phyloP scores from a whole-genome alignment of 2,888 invertebrate genomes.

The Xylocampa areola region DNA sequence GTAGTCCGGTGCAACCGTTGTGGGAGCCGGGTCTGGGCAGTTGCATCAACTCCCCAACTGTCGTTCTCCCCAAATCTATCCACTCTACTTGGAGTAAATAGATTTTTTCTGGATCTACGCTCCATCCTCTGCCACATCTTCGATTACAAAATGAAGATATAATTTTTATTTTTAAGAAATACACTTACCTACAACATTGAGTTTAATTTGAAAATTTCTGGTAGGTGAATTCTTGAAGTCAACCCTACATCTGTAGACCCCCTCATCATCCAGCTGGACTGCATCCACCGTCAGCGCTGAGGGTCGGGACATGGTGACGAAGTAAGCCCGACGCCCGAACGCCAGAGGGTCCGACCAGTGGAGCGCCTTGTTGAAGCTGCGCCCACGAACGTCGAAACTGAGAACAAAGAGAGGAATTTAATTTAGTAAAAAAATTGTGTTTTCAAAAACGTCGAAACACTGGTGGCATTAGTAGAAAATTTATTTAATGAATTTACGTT shows the following conservation, averaged over 20 bases:
- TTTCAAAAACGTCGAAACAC: too few species aligned
- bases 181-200: conserved; percentile 96
- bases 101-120: too few species aligned
- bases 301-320: conserved; percentile 94
- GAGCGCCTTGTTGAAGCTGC: conserved; percentile 94
- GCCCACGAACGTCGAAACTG: conserved; percentile 96
- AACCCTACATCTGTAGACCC: conserved; percentile 95
- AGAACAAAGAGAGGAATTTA: conserved; percentile 33
- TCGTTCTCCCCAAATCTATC: too few species aligned
- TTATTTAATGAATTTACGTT: too few species aligned
- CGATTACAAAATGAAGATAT: too few species aligned
- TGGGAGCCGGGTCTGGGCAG: too few species aligned
- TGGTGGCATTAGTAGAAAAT: too few species aligned
- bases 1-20: too few species aligned
- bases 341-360: conserved; percentile 95
- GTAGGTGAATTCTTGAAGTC: conserved; percentile 97
- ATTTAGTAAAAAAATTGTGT: background rate
- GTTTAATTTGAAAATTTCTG: conserved; percentile 95
- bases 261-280: conserved; percentile 95
- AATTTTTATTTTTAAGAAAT: background rate
- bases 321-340: conserved; percentile 95
- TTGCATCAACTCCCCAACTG: too few species aligned
- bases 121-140: too few species aligned
- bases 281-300: conserved; percentile 95
- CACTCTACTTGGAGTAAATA: too few species aligned